These are phyloP conservation scores for Tychaedon coryphoeus DNA, from an alignment of 2,113 vertebrate genomes.

Conservation along the genomic window DNA sequence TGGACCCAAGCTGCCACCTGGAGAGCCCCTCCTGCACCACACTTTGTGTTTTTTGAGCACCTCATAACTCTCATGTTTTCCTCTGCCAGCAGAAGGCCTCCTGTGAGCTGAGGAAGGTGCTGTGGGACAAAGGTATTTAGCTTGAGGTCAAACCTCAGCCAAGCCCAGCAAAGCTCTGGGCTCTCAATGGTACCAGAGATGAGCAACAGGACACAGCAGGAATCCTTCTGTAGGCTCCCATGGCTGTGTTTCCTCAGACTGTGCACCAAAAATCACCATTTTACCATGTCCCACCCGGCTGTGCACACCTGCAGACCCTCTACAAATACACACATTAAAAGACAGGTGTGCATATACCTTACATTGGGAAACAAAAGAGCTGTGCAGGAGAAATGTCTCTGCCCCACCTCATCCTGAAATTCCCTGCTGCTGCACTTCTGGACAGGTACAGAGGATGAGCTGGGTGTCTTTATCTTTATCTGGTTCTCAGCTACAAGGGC, in stretches of 20 bases:
- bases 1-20: neutral
- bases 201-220: neutral
- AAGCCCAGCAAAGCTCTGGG: neutral
- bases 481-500: neutral
- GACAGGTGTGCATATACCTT: neutral
- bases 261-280: neutral
- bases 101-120: neutral
- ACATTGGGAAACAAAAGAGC: neutral
- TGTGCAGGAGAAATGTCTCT: neutral
- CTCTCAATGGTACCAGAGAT: neutral
- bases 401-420: neutral
- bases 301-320: neutral
- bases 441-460: neutral
- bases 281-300: fast-evolving
- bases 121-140: neutral
- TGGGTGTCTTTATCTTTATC: neutral
- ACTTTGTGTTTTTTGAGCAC: neutral
- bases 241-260: neutral
- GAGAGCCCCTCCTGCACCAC: neutral
- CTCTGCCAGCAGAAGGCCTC: neutral
- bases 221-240: neutral
- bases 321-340: neutral
- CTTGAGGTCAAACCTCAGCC: fast-evolving
- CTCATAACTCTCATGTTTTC: fast-evolving
- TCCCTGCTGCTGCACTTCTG: neutral